Evolutionary conservation across 2,888 invertebrate genomes (phyloP).

Genomic region (Cheilosia scutellata): DNA sequence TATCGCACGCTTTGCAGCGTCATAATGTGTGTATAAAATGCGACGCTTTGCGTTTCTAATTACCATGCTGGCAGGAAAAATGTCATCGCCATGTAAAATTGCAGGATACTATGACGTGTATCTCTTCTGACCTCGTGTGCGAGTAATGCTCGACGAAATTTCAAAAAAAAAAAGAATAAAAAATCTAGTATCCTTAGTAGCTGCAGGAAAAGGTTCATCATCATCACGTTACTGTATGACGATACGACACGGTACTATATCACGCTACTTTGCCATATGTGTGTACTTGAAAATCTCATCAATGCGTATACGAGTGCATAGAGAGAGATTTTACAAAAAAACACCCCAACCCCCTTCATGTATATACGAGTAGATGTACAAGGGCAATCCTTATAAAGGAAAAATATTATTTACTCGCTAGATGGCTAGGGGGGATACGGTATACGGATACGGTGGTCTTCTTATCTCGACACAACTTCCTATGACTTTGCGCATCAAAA

Average conservation of each 20-base stretch:
- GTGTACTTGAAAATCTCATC: slow-evolving; percentile 45
- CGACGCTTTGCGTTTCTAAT: slow-evolving; percentile 50
- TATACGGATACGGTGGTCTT: slow-evolving; percentile 21
- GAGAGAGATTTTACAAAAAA: not conserved
- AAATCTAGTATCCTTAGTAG: not conserved
- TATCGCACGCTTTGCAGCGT: slow-evolving; percentile 21
- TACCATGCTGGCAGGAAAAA: slow-evolving; percentile 35
- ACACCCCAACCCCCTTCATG: slow-evolving; percentile 10
- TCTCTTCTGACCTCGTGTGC: slow-evolving; percentile 44
- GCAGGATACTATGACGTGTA: not conserved
- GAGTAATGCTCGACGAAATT: slow-evolving; percentile 32
- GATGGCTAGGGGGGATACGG: slow-evolving; percentile 9
- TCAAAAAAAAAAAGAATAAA: not conserved
- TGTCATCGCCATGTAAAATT: slow-evolving; percentile 19
- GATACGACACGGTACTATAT: slow-evolving; percentile 3
- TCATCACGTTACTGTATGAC: slow-evolving; percentile 28
- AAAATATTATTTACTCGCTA: slow-evolving; percentile 36
- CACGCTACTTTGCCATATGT: slow-evolving; percentile 13
- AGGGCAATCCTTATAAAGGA: not conserved
- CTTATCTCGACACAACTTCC: slow-evolving; percentile 61
- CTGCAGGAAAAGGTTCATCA: slow-evolving; percentile 45
- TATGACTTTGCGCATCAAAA: slow-evolving; percentile 72
- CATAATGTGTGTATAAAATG: slow-evolving; percentile 49
- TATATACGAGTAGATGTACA: slow-evolving; percentile 6
- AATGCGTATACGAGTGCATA: slow-evolving; percentile 24